Percentiles rank a stretch among this genome's conserved stretches.
Evolutionary conservation across 1,140 invertebrate species (phyloP).

Genomic region (Lepidostoma basale): DNA sequence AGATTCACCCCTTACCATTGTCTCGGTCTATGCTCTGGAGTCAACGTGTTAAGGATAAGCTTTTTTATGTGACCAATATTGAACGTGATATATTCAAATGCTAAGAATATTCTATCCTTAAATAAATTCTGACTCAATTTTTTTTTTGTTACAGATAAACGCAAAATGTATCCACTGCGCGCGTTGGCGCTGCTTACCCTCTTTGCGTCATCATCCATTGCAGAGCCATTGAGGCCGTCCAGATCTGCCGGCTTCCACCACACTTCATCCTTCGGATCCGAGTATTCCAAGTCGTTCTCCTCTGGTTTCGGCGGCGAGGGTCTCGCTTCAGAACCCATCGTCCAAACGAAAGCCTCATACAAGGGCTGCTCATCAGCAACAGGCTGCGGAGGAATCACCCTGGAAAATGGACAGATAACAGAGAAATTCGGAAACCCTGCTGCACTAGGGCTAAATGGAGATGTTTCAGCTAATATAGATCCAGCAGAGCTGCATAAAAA

Average conservation of each 20-base stretch:
- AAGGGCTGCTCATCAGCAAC: slow-evolving; percentile 55
- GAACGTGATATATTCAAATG: too few species aligned
- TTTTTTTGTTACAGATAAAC: slow-evolving; percentile 20
- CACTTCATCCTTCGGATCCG: slow-evolving; percentile 4
- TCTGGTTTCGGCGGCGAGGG: slow-evolving; percentile 8
- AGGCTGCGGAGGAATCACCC: slow-evolving; percentile 57
- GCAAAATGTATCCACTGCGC: slow-evolving; percentile 19
- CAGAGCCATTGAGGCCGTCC: not conserved
- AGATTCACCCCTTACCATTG: too few species aligned
- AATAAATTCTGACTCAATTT: too few species aligned
- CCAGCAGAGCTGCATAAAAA: slow-evolving; percentile 51
- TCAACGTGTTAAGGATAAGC: too few species aligned
- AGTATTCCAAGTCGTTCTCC: slow-evolving; percentile 22
- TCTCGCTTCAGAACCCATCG: slow-evolving; percentile 44
- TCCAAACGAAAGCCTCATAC: slow-evolving; percentile 56
- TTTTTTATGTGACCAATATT: too few species aligned
- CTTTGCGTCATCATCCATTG: not conserved
- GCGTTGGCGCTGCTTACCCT: slow-evolving; percentile 19
- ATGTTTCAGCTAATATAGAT: slow-evolving; percentile 46
- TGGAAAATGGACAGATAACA: slow-evolving; percentile 56
- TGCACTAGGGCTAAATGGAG: slow-evolving; percentile 48
- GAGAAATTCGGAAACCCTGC: slow-evolving; percentile 55
- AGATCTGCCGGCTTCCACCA: slow-evolving; percentile 6
- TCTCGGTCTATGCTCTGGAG: too few species aligned
- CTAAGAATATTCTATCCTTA: too few species aligned